Base-by-base conservation (phyloP, 2,797 vertebrate genomes). In the Anisognathus igniventris region DNA sequence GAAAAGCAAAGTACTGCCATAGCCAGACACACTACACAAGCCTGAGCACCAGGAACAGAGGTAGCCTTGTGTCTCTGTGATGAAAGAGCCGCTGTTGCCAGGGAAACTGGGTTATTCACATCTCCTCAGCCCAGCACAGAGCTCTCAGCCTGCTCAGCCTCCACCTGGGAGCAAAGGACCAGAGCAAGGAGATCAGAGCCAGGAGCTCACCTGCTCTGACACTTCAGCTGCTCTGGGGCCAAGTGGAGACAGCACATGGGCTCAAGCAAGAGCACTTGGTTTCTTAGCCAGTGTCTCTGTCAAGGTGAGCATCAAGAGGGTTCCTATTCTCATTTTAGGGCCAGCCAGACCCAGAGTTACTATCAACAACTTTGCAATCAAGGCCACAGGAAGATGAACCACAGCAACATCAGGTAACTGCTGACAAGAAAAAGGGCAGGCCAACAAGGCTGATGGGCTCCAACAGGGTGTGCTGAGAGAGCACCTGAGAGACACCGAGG, bases 1-100 rank as follows among this genome's bases (percentile, higher is more conserved):
- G 51, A 61, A 58, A 76, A 93, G 67, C 42, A 2, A 82, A 76
- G 47, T 28, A n/a, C 48, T 73, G 45, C 62, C 6, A 2, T 1
- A 56, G 61, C 50, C 61, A 92, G 66, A 72, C 13, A 30, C 24
- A 31, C 61, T 9, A 6, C 0, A 0, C 27, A 31, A 77, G 82
- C 39, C 93, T 60, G 62, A 66, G 45, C 45, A 24, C 77, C 87
- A 94, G 51, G 67, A 92, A 56, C 62, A 85, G 89, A 86, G 78
- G 68, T 58, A 93, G 68, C n/a, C 54, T 80, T 37, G 40, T 57
- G 66, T 83, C 84, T 70, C 37, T 31, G 48, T 24, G 91, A 94
- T 95, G 85, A 93, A 53, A 92, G 72, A 79, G 77, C 84, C 10
- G 8, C 86, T 84, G 96, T 96, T 96, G 93, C 95, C 72, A 94